Evolutionary conservation across 2,113 vertebrate genomes (phyloP), one percentile per base, ranked within the genome.

Genomic region (Nycticebus coucang): DNA sequence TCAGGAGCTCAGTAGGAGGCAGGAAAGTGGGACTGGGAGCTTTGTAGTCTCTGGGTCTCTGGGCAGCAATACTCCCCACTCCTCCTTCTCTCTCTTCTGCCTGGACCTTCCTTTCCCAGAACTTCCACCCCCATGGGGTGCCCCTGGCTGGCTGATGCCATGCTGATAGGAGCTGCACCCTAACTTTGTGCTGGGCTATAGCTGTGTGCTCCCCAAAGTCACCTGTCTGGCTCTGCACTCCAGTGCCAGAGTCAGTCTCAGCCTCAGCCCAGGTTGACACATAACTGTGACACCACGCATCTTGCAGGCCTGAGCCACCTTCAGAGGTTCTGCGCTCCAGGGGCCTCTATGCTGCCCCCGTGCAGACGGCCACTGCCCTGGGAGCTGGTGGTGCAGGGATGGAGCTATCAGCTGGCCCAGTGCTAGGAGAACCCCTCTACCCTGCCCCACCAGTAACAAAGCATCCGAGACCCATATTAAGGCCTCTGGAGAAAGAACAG

Each of bases 331-430:
- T 35, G 22, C 13, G 35, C 30, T 7, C 33, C 22, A 69, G 15
- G 0, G 53, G 55, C 18, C 7, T 33, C 59, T 37, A 33, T 24
- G 35, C 45, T 30, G 1, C 4, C 30, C 41, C 28, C 10, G 60
- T 11, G 2, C 7, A 17, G 33, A n/a, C 2, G 30, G 41, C 28
- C 2, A 0, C 2, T 0, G 5, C 35, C 75, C 30, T 11, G 24
- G 71, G 53, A 55, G 50, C 60, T 7, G 10, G 59, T 37, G 55
- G 21, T 13, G 6, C 62, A 79, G 55, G 45, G 14, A 19, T 21
- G n/a, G 72, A 86, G 13, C 69, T 35, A 57, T 4, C 12, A 41
- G 72, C 17, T 66, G 41, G 57, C 30, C 87, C 59, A 11, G 1
- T 77, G 30, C 84, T 89, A 35, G 22, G 28, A 21, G n/a, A 59